Evolutionary conservation across 2,113 vertebrate species (phyloP).

Genomic region (Triplophysa tibetana): DNA sequence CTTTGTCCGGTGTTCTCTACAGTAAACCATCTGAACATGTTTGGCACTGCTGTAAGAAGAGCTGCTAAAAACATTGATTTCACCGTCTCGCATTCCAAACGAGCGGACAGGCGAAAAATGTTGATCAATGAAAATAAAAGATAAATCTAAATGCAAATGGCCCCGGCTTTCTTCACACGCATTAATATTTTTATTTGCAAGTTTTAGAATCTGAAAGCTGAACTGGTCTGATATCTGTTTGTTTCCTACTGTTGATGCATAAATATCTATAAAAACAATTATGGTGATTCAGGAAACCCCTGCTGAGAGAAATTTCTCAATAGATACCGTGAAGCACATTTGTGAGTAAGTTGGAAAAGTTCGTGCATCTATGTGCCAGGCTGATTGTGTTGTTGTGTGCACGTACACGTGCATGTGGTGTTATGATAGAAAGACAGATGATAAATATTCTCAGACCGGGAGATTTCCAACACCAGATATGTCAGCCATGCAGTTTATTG

Average conservation of each 20-base stretch:
- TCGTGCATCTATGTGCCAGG: constrained; percentile 5
- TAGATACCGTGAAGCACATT: neutral
- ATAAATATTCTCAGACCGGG: too few species aligned
- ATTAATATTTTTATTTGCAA: constrained; percentile 61
- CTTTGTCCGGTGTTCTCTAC: constrained; percentile 26
- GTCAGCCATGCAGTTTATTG: constrained; percentile 31
- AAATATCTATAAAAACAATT: constrained; percentile 10
- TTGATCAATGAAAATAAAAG: constrained; percentile 72
- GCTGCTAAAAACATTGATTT: constrained; percentile 28
- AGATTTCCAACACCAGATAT: neutral
- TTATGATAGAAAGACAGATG: neutral
- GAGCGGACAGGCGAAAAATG: constrained; percentile 43
- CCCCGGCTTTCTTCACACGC: constrained; percentile 58
- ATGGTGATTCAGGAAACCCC: neutral
- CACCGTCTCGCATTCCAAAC: constrained; percentile 4
- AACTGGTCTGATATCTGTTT: constrained; percentile 24
- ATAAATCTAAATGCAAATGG: constrained; percentile 73
- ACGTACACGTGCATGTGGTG: constrained; percentile 19
- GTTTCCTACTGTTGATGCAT: constrained; percentile 37
- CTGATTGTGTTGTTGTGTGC: constrained; percentile 1
- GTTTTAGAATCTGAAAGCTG: constrained; percentile 44
- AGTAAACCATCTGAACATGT: constrained; percentile 45
- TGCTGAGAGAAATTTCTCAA: constrained; percentile 1
- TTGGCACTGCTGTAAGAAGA: constrained; percentile 21
- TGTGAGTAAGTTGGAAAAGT: constrained; percentile 18